Conservation (phyloP, 2,797 vertebrate genomes). For the Meda fulgida region DNA sequence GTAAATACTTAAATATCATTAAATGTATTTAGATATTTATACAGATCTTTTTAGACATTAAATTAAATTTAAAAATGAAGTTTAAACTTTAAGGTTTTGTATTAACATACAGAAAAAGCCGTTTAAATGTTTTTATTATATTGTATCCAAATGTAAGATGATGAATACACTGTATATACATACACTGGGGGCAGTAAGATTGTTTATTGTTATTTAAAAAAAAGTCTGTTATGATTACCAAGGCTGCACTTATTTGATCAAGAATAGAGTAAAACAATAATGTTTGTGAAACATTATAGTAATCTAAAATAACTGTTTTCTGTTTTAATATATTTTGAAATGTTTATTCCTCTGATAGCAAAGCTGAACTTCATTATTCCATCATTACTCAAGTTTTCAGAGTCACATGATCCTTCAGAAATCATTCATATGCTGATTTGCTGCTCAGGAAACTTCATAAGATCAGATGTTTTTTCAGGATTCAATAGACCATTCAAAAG, state of each 20-base stretch:
- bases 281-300: not conserved
- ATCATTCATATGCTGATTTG: too few species aligned
- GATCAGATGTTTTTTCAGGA: not conserved
- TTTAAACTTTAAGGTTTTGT: not conserved
- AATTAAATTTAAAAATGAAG: not conserved
- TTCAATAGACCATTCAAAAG: too few species aligned
- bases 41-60: not conserved
- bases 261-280: not conserved
- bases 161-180: not conserved
- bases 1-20: not conserved
- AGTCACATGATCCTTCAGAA: too few species aligned
- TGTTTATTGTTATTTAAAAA: not conserved
- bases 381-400: not conserved
- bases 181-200: not conserved
- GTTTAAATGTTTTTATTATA: not conserved
- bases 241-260: not conserved
- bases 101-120: not conserved
- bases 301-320: not conserved
- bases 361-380: not conserved
- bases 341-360: not conserved
- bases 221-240: not conserved
- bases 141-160: not conserved
- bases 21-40: not conserved
- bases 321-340: not conserved
- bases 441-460: not conserved